These are phyloP conservation scores for Siniperca scherzeri DNA, from an alignment of 2,797 vertebrate genomes.

Conservation along the genomic window DNA sequence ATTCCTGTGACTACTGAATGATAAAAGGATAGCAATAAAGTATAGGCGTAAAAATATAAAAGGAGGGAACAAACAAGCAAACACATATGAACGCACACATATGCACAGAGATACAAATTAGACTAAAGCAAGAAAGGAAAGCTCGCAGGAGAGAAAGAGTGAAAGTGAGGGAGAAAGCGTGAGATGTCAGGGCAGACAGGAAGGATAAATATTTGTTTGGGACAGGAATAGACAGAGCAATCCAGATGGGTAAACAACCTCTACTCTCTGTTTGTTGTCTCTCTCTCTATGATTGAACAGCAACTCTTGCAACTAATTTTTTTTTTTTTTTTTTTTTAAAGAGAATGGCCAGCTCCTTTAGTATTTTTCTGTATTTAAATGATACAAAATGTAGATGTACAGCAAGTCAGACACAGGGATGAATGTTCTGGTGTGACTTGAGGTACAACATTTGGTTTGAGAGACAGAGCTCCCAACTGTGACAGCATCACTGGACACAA, in stretches of 20 bases:
- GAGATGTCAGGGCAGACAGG: constrained; percentile 15
- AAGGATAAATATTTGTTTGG: constrained; percentile 65
- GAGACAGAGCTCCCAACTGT: too few species aligned
- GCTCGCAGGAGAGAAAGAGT: background rate
- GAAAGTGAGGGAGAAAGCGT: background rate
- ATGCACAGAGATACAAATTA: background rate
- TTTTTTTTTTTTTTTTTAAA: background rate
- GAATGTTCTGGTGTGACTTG: background rate
- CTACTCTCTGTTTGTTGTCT: constrained; percentile 16
- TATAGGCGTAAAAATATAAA: background rate
- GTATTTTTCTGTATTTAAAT: background rate
- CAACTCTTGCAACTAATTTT: background rate
- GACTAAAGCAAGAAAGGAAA: background rate
- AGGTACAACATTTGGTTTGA: background rate
- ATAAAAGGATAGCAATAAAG: background rate
- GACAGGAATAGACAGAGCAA: constrained; percentile 38
- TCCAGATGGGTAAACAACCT: constrained; percentile 37
- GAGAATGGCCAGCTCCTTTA: background rate
- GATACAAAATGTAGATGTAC: background rate
- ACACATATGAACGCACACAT: background rate
- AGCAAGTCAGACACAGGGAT: background rate
- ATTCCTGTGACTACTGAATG: background rate
- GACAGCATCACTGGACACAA: background rate
- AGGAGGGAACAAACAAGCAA: background rate
- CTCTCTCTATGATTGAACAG: background rate